A percentile compares a stretch with the other conserved stretches of the same genome.
These are phyloP conservation scores for Cirrhinus molitorella DNA, from an alignment of 2,797 vertebrate genomes.

Conservation along the genomic window DNA sequence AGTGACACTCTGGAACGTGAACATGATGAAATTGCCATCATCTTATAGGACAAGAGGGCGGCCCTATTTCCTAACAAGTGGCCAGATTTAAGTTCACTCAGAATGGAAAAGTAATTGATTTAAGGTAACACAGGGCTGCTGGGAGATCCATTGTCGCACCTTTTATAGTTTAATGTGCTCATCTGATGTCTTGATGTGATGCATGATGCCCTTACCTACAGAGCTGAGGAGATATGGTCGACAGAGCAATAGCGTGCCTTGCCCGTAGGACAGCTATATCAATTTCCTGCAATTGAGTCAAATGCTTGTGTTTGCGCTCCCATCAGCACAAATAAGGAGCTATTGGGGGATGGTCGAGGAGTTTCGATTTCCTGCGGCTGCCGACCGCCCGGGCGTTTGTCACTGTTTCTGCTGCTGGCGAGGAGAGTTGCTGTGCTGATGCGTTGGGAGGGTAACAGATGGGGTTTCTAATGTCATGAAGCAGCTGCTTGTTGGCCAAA, in stretches of 20 bases:
- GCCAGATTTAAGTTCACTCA: conserved; percentile 34
- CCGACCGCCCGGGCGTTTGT: conserved; percentile 44
- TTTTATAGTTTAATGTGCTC: conserved; percentile 56
- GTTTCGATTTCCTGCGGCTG: conserved; percentile 55
- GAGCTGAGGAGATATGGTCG: conserved; percentile 46
- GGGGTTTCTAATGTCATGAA: conserved; percentile 74
- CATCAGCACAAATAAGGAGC: conserved; percentile 61
- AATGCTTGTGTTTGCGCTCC: conserved; percentile 58
- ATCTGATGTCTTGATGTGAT: conserved; percentile 52
- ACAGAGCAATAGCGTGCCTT: conserved; percentile 46
- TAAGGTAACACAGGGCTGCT: conserved; percentile 22
- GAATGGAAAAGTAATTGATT: conserved; percentile 53
- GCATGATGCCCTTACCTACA: conserved; percentile 53
- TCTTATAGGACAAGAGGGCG: conserved; percentile 32
- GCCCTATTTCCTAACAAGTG: conserved; percentile 36
- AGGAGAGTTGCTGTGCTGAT: conserved; percentile 64
- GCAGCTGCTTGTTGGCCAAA: conserved; percentile 77
- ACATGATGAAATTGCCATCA: conserved; percentile 48
- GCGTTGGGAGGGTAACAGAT: conserved; percentile 70
- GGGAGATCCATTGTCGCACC: conserved; percentile 46
- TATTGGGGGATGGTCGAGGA: conserved; percentile 49
- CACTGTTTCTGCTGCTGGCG: conserved; percentile 66
- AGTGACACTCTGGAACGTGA: conserved; percentile 32
- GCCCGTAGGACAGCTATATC: conserved; percentile 56
- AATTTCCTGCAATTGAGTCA: conserved; percentile 59